Conservation (phyloP, 2,113 vertebrate species). For the Corythaeola cristata region DNA sequence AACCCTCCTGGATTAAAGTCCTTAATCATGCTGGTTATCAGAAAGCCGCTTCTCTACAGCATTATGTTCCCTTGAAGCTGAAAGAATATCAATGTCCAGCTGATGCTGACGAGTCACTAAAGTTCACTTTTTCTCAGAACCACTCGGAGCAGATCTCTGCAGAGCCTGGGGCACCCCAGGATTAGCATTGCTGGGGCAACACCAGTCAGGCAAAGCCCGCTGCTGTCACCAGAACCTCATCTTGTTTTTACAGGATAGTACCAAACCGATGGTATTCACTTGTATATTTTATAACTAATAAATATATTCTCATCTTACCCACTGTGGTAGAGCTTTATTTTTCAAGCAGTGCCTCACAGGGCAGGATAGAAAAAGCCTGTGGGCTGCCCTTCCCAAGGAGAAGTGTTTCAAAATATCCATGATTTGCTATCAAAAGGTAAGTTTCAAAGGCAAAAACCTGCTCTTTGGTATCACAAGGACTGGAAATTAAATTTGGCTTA, state of each 20-base stretch:
- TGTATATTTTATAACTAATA: conserved; percentile 34
- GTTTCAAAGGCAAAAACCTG: background rate
- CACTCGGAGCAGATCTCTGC: background rate
- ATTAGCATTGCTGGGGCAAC: background rate
- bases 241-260: background rate
- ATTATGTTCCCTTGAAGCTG: conserved; percentile 43
- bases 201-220: background rate
- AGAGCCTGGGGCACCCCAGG: background rate
- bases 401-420: background rate
- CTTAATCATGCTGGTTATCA: conserved; percentile 9
- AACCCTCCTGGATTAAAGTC: conserved; percentile 60
- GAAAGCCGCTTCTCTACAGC: conserved; percentile 36
- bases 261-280: background rate
- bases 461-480: background rate
- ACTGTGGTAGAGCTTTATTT: conserved; percentile 1
- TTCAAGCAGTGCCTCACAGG: background rate
- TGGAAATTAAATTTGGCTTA: background rate
- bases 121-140: background rate
- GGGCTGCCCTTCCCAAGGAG: background rate
- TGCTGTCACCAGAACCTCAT: background rate
- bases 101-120: background rate
- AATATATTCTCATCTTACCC: background rate
- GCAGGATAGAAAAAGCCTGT: background rate
- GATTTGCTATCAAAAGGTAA: background rate
- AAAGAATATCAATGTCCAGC: conserved; percentile 30